Percentiles rank a stretch among this genome's conserved stretches.
Evolutionary conservation across 2,113 vertebrate genomes (phyloP).

Genomic region (Thoracochromis brauschi): DNA sequence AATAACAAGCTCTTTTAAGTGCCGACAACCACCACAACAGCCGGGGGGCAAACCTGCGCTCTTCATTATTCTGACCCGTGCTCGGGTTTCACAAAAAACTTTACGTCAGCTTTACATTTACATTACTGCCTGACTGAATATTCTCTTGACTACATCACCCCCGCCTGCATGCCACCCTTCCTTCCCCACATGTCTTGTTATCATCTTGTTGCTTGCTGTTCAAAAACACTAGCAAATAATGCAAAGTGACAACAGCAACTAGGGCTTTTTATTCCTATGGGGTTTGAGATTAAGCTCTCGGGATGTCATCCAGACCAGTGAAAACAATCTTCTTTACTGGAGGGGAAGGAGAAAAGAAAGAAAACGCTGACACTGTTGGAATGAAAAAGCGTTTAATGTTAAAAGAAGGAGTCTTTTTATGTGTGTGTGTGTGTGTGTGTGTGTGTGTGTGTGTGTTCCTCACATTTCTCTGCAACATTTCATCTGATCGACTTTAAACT

Average conservation of each 20-base stretch:
- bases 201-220: not conserved
- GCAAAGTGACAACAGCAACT: not conserved
- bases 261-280: not conserved
- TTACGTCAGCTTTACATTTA: conserved; percentile 22
- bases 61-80: conserved; percentile 41
- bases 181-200: not conserved
- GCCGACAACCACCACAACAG: conserved; percentile 38
- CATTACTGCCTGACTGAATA: conserved; percentile 4
- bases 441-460: not conserved
- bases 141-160: not conserved
- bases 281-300: conserved; percentile 7
- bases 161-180: not conserved
- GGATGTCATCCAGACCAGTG: conserved; percentile 11
- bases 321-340: not conserved
- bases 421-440: not conserved
- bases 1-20: conserved; percentile 33
- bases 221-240: not conserved
- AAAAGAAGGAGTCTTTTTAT: not conserved
- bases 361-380: not conserved
- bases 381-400: not conserved
- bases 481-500: not conserved
- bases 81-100: not conserved
- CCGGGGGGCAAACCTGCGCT: conserved; percentile 4
- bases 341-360: not conserved
- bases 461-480: not conserved